Evolutionary conservation across 2,888 invertebrate species (phyloP), one percentile per base, ranked within the genome.

Genomic region (Oithona nana): DNA sequence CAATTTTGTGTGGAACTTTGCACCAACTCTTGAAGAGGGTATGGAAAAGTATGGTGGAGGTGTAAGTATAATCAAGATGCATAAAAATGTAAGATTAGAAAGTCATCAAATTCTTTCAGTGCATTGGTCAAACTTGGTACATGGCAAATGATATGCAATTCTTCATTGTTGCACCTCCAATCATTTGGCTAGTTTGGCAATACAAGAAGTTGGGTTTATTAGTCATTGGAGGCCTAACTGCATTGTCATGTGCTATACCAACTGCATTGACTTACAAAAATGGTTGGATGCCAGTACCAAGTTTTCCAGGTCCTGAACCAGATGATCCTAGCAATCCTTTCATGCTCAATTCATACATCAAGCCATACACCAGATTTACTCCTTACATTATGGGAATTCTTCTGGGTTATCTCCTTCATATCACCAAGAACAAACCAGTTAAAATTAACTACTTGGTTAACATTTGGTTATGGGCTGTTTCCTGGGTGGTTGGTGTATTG

Each of bases 61-160:
- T n/a, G n/a, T n/a, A n/a, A n/a, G n/a, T n/a, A n/a, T n/a, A n/a
- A n/a, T n/a, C 39, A 26, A 55, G 62, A 55, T 62, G 62, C 55
- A 55, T 13, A 20, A 62, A 29, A n/a, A 4, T 55, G 11, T 16
- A 31, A 13, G 52, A 60, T 51, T 20, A n/a, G n/a, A n/a, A n/a
- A n/a, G n/a, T n/a, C n/a, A n/a, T n/a, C n/a, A n/a, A n/a, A n/a
- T n/a, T n/a, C 4, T 48, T 28, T 30, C 26, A 52, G 62, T 64
- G 64, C 56, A 20, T 64, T 22, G 61, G 48, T 1, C 64, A 64
- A 4, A 28, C 62, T 2, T 64, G 64, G 64, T 64, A 64, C 49
- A 22, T 64, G 50, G 61, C 64, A 13, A 56, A 61, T 56, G 64
- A 64, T 39, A 64, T 64, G 64, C 64, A 64, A 30, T 55, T 64